A percentile compares a stretch with the other conserved stretches of the same genome.
Conservation (phyloP, 64 coral and sea anemone species). For the Porites lutea region DNA sequence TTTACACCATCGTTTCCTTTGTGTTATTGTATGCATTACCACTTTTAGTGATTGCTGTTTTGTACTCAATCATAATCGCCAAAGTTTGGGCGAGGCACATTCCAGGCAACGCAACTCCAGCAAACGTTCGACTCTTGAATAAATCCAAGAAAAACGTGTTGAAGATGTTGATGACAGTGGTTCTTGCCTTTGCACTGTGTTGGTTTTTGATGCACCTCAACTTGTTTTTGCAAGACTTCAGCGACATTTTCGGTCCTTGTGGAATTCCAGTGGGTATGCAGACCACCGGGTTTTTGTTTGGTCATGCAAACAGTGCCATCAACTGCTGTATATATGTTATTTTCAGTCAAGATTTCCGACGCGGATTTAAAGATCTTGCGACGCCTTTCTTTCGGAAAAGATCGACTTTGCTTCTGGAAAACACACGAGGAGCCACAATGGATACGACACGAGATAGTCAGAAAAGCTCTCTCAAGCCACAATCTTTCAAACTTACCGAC, state of each 20-base stretch:
- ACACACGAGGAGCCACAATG: not conserved
- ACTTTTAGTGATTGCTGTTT: slow-evolving; percentile 22
- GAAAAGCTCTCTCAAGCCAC: not conserved
- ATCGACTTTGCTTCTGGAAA: not conserved
- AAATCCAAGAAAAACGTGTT: slow-evolving; percentile 63
- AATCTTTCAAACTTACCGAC: not conserved
- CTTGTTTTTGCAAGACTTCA: slow-evolving; percentile 6
- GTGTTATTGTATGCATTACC: slow-evolving; percentile 58
- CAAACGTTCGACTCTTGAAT: slow-evolving; percentile 3
- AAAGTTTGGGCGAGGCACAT: slow-evolving; percentile 65
- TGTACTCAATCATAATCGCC: slow-evolving; percentile 65
- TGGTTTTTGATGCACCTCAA: slow-evolving; percentile 51
- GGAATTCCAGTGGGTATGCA: not conserved
- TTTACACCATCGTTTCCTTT: slow-evolving; percentile 58
- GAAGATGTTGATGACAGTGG: slow-evolving; percentile 64
- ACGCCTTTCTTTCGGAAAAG: not conserved
- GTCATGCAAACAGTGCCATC: slow-evolving; percentile 58
- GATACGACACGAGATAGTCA: not conserved
- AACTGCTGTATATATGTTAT: slow-evolving; percentile 68
- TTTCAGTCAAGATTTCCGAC: slow-evolving; percentile 72
- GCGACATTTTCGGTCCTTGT: slow-evolving; percentile 14
- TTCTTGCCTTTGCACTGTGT: slow-evolving; percentile 54
- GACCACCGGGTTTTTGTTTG: slow-evolving; percentile 14
- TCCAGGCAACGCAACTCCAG: slow-evolving; percentile 45
- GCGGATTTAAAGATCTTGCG: slow-evolving; percentile 42